Base-by-base conservation (phyloP, 2,113 vertebrate genomes). In the Rhinichthys klamathensis region DNA sequence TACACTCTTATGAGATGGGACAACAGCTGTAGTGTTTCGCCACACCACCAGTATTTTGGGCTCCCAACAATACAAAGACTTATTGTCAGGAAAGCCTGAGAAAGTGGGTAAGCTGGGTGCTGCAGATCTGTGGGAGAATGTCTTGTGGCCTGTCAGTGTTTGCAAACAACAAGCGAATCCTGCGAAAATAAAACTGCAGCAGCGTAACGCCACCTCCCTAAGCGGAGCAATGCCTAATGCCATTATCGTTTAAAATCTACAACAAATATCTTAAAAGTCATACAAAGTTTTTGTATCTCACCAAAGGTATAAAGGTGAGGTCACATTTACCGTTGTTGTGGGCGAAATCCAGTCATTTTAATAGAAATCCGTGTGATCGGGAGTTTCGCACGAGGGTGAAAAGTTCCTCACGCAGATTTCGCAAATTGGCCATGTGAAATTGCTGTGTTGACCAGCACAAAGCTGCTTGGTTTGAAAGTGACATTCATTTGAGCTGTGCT, bases 111-210 rank as follows among this genome's bases (percentile, higher is more conserved):
- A 73, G 82, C 78, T 81, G 44, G 23, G 72, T 76, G 49, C n/a
- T 23, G 63, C 41, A 82, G 82, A 75, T 81, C 27, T 79, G 76
- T 85, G 84, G 63, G 44, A 77, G 82, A 87, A 89, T 73, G 49
- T 74, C 70, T 76, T 25, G 84, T 58, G 67, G 76, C 78, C 80
- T 85, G 51, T 77, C 61, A 82, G 27, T 89, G 85, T 89, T 89
- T 82, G 87, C 84, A 89, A 86, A 89, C 78, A 87, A 84, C 84
- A 86, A 84, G 72, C 35, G 72, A 75, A 89, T 79, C 83, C 73
- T 12, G 72, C 30, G 21, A 67, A 74, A 85, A 49, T 6, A 49
- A 65, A 86, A 75, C 38, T 56, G 27, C 41, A 76, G 30, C 49
- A n/a, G 60, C 25, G 15, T 30, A 69, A 35, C 30, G 21, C 15